Evolutionary conservation across 2,888 invertebrate genomes (phyloP).

Genomic region (Seladonia tumulorum): DNA sequence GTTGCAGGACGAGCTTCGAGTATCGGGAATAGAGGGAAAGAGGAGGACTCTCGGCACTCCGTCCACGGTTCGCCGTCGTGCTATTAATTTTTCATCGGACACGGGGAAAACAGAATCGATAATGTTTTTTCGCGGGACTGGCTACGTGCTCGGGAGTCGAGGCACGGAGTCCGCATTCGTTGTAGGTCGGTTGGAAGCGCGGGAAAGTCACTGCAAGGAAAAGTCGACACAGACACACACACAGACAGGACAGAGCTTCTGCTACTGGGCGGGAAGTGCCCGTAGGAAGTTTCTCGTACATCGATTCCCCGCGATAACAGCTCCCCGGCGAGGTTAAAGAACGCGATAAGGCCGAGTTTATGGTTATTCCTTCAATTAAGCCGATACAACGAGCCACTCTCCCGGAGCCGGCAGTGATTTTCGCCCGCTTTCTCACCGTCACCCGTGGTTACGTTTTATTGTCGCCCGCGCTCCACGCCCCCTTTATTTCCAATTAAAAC

Average conservation of each 20-base stretch:
- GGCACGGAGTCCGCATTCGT: conserved; percentile 65
- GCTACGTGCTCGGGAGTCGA: conserved; percentile 68
- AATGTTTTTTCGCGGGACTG: conserved; percentile 70
- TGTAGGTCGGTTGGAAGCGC: background rate
- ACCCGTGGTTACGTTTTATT: conserved; percentile 54
- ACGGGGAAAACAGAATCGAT: conserved; percentile 78
- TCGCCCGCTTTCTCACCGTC: conserved; percentile 45
- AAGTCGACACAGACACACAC: background rate
- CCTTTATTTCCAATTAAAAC: conserved; percentile 72
- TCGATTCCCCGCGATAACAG: conserved; percentile 48
- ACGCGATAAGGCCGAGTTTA: conserved; percentile 72
- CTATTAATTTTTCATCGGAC: conserved; percentile 77
- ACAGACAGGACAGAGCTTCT: background rate
- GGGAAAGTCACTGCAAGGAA: background rate
- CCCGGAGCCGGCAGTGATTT: conserved; percentile 59
- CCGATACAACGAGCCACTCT: conserved; percentile 69
- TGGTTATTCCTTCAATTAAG: conserved; percentile 76
- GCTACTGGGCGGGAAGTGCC: background rate
- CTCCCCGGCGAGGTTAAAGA: conserved; percentile 34
- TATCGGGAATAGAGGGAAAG: background rate
- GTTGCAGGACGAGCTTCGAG: background rate
- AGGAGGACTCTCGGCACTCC: conserved; percentile 20
- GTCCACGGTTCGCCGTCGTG: conserved; percentile 40
- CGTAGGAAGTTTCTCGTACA: conserved; percentile 37
- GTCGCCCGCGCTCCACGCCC: conserved; percentile 14